Evolutionary conservation across 2,113 vertebrate species (phyloP).

Genomic region (Pantherophis guttatus): DNA sequence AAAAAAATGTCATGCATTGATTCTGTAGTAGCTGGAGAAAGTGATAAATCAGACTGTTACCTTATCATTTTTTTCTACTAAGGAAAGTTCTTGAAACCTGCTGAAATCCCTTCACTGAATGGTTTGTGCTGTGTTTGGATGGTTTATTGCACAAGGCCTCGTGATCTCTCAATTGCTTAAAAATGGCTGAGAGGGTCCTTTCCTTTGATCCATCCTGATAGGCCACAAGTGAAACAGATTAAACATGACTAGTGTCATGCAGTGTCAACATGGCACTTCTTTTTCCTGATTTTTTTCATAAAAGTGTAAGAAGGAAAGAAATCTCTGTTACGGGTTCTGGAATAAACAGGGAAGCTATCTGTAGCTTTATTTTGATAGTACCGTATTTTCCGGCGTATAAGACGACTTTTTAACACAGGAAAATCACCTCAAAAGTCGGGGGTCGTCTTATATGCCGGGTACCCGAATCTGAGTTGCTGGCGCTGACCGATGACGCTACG

Average conservation of each 20-base stretch:
- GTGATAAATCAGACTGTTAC: neutral
- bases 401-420: too few species aligned
- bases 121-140: neutral
- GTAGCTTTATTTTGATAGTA: neutral
- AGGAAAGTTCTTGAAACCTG: neutral
- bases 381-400: too few species aligned
- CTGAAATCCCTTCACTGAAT: neutral
- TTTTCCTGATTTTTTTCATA: neutral
- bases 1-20: neutral
- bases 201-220: neutral
- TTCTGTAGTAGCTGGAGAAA: neutral
- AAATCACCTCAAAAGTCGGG: too few species aligned
- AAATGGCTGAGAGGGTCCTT: neutral
- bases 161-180: neutral
- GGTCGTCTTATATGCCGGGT: too few species aligned
- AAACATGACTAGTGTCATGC: neutral
- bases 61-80: neutral
- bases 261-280: neutral
- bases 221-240: neutral
- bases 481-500: too few species aligned
- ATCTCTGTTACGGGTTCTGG: neutral
- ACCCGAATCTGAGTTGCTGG: too few species aligned
- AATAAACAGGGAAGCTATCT: neutral
- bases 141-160: neutral
- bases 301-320: neutral